These are phyloP conservation scores for Aegotheles bennettii DNA, from an alignment of 2,113 vertebrate species.

Conservation along the genomic window DNA sequence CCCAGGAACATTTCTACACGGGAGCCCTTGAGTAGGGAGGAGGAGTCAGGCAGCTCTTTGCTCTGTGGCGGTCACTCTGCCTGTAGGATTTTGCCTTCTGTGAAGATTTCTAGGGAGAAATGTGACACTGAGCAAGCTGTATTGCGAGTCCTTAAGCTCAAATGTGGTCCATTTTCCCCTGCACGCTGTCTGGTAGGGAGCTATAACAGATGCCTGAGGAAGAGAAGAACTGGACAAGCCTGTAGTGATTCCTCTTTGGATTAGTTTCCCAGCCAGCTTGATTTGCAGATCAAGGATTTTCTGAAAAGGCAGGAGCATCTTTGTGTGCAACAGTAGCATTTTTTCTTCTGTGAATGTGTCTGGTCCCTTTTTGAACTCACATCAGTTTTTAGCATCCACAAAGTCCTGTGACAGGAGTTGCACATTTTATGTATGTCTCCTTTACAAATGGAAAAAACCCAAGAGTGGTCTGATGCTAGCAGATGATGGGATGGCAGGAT, in stretches of 20 bases:
- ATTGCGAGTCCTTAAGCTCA: neutral
- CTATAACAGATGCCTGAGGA: neutral
- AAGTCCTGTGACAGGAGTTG: neutral
- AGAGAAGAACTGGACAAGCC: neutral
- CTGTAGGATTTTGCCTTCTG: neutral
- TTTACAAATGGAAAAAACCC: neutral
- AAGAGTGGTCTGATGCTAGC: neutral
- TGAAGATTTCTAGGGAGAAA: neutral
- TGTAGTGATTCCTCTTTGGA: neutral
- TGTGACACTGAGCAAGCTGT: neutral
- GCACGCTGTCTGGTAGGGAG: neutral
- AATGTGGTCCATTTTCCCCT: neutral
- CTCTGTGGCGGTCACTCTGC: neutral
- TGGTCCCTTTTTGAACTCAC: neutral
- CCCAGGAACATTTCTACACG: neutral
- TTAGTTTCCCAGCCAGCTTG: neutral
- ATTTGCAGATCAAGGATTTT: conserved; percentile 5
- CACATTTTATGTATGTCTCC: neutral
- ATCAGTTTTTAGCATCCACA: neutral
- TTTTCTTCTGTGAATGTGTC: neutral
- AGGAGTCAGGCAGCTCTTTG: neutral
- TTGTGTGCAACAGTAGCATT: neutral
- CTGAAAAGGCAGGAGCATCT: neutral
- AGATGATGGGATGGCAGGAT: neutral
- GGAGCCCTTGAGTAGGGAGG: neutral